Evolutionary conservation across 2,797 vertebrate genomes (phyloP), one percentile per base, ranked within the genome.

Genomic region (Hippocampus kuda): DNA sequence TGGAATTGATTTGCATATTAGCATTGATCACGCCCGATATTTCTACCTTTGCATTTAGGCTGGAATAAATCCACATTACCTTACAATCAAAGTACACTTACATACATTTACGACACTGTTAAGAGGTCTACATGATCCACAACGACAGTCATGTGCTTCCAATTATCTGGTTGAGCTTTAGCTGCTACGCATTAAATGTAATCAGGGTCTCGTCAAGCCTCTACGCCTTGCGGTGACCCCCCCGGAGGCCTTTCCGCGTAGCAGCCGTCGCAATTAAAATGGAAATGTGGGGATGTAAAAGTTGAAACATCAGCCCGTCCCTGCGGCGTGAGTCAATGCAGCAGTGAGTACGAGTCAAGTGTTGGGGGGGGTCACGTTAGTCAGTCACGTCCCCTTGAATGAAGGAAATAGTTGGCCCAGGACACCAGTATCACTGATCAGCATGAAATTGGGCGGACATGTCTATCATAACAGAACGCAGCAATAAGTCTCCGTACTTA

Each of bases 1-100:
- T 34, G 12, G 34, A 61, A 61, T 38, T 61, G 7, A 38, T 61
- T 20, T 9, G 7, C 59, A 34, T 9, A 34, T 20, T 4, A 34
- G 59, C 7, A 60, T 20, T 34, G 57, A 60, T 34, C 27, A 6
- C 18, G 57, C 13, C 38, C 10, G 8, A 61, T 38, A 30, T 15
- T 77, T 81, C 78, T 67, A 70, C 78, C 69, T 61, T 51, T 38
- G 78, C 75, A 69, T 71, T 74, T 72, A 77, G 11, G 22, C 38
- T 44, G 38, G 4, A 64, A 44, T n/a, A 42, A 64, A 42, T n/a
- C 10, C 5, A 1, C 22, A 44, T 44, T 64, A 26, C 24, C 62
- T 26, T 46, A 16, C 44, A 65, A 8, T 65, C 26, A 48, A 27
- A 49, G 24, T 27, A 18, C 9, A 27, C 24, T 30, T 42, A 24